phyloP scores from a whole-genome alignment of 2,113 vertebrate genomes.

The Ahaetulla prasina region DNA sequence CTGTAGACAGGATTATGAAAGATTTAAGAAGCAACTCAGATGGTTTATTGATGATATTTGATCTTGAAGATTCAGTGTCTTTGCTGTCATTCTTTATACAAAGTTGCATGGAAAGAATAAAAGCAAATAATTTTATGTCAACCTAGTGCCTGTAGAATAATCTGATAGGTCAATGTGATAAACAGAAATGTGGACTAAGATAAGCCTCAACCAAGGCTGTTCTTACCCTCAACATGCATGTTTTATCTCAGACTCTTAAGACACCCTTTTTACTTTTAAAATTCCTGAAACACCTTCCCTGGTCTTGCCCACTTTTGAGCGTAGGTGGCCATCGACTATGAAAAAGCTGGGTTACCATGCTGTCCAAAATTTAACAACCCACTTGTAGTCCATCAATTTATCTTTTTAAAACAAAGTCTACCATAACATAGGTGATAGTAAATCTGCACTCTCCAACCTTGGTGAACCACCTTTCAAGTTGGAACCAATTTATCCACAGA shows the following conservation, averaged over 20 bases:
- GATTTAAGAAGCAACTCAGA: background rate
- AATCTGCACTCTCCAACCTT: background rate
- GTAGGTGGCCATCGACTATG: background rate
- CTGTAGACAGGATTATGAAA: background rate
- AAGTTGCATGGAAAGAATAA: background rate
- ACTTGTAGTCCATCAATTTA: background rate
- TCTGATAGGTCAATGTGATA: background rate
- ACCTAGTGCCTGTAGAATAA: background rate
- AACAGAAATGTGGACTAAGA: background rate
- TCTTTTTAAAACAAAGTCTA: background rate
- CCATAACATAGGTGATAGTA: background rate
- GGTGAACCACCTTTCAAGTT: slow-evolving; percentile 1
- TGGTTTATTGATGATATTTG: background rate
- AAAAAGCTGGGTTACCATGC: background rate
- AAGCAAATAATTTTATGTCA: background rate
- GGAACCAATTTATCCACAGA: slow-evolving; percentile 19
- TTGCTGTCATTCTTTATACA: background rate
- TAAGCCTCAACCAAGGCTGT: background rate
- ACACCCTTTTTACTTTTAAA: background rate
- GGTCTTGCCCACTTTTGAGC: background rate
- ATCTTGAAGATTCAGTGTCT: background rate
- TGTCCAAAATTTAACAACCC: background rate
- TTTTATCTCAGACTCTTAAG: background rate
- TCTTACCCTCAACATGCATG: background rate
- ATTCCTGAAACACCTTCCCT: background rate